Base-by-base conservation (phyloP, 1,140 invertebrate genomes). In the Stratiolaelaps scimitus region DNA sequence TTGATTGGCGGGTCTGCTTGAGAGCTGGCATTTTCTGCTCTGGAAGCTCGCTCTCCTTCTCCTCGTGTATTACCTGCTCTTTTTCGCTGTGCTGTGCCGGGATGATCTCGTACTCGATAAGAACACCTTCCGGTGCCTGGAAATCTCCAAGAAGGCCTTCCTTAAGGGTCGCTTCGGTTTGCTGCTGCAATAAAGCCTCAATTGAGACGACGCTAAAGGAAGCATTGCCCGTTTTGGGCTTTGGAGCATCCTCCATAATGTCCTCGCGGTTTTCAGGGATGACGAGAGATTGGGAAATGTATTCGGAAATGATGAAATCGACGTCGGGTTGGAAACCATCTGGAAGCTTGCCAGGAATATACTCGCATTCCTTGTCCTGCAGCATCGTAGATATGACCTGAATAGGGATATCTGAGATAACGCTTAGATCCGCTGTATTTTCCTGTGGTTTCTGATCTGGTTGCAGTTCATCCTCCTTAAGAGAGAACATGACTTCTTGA, bases 401-500 rank as follows among this genome's bases (percentile, higher is more conserved):
- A 34, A 60, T 26, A 1, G 53, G 53, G 26, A 60, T 29, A 26
- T 67, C 67, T 10, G 64, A 29, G 45, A n/a, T n/a, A 13, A 67
- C 64, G 29, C 19, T 67, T 23, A 67, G 34, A 26, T 40, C 19
- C 19, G 67, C 68, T 15, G 43, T 48, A 4, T 47, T 64, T 47
- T 65, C 43, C 19, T 28, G 23, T 40, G 70, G 69, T 46, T 20
- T 67, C 15, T 69, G 64, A 28, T 46, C 30, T 20, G 19, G n/a
- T 10, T 20, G 26, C 1, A 70, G 46, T 53, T 67, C 56, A 7
- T 65, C 67, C 40, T 48, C 68, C 1, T 20, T 65, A 17, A 64
- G 13, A 20, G 29, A 66, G 19, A 67, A 23, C 7, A 44, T 53
- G 43, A 69, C 64, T 66, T 69, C 67, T 40, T 67, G 70, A 6